Evolutionary conservation across 2,797 vertebrate genomes (phyloP), one percentile per base, ranked within the genome.

Genomic region (Poecilia picta): DNA sequence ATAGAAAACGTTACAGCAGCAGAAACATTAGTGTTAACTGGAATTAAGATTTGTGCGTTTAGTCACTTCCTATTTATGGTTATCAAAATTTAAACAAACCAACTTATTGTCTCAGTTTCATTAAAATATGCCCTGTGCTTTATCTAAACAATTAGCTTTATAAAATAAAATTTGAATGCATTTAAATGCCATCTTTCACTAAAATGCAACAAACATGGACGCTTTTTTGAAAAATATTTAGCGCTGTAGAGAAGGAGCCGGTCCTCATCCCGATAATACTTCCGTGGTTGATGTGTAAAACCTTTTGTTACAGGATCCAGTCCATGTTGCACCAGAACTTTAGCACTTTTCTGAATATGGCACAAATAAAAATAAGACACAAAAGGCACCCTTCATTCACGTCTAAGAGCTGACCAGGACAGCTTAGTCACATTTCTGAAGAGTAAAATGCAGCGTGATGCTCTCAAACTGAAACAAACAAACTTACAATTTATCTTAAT

Each of bases 221-320:
- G 72, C 66, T 82, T 86, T 86, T 80, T 75, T 86, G 57, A 5
- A 82, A 79, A 85, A 86, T 87, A 49, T 79, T 83, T 81, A 84
- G 88, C 80, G 82, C 55, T 88, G 84, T 78, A 82, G 64, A 90
- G 82, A 81, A 91, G 91, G 91, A 93, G 83, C 93, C 91, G 77
- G 93, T 92, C 92, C 92, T 93, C 81, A 81, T 91, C 76, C 76
- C 33, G 3, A 57, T 83, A 81, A 91, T 66, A 85, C 76, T 76
- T 87, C 66, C 76, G 77, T 31, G 71, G 74, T 81, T 71, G 89
- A 79, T 74, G 73, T 87, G 81, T 82, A 82, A 62, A 89, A 73
- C 83, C 82, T 53, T 53, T 80, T 77, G 70, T 82, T 75, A 47
- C 31, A 93, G 92, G 92, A 94, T 66, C 90, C 93, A 92, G 92